Evolutionary conservation across 2,797 vertebrate genomes (phyloP).

Genomic region (Rhabdomys pumilio): DNA sequence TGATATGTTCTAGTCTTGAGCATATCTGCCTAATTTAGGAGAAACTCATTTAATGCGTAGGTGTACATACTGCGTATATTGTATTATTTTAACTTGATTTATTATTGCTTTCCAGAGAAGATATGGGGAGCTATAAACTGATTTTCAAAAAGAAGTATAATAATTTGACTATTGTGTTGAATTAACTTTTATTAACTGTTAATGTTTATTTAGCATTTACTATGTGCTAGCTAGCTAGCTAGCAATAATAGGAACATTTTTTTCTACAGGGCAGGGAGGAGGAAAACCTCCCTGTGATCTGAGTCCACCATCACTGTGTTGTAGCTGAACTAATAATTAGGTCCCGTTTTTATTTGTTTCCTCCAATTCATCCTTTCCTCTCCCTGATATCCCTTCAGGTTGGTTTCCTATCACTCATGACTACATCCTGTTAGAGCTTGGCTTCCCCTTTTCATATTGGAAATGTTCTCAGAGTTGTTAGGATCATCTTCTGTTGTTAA

Average conservation of each 20-base stretch:
- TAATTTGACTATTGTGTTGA: conserved; percentile 51
- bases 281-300: conserved; percentile 11
- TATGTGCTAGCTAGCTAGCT: conserved; percentile 58
- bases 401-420: conserved; percentile 42
- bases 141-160: conserved; percentile 71
- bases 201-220: conserved; percentile 72
- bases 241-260: conserved; percentile 67
- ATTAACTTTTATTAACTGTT: neutral
- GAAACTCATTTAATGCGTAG: conserved; percentile 55
- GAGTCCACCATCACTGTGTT: neutral
- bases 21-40: conserved; percentile 41
- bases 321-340: conserved; percentile 31
- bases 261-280: conserved; percentile 39
- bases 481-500: neutral
- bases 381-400: conserved; percentile 53
- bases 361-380: conserved; percentile 55
- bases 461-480: conserved; percentile 42
- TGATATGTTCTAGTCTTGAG: conserved; percentile 32
- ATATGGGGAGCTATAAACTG: conserved; percentile 21
- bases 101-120: conserved; percentile 65
- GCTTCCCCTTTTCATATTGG: conserved; percentile 4
- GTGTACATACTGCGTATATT: conserved; percentile 27
- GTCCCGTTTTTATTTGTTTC: conserved; percentile 58
- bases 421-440: conserved; percentile 39
- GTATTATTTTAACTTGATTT: conserved; percentile 68